Base-by-base conservation (phyloP, 1,140 invertebrate species). In the Pogonomyrmex californicus region DNA sequence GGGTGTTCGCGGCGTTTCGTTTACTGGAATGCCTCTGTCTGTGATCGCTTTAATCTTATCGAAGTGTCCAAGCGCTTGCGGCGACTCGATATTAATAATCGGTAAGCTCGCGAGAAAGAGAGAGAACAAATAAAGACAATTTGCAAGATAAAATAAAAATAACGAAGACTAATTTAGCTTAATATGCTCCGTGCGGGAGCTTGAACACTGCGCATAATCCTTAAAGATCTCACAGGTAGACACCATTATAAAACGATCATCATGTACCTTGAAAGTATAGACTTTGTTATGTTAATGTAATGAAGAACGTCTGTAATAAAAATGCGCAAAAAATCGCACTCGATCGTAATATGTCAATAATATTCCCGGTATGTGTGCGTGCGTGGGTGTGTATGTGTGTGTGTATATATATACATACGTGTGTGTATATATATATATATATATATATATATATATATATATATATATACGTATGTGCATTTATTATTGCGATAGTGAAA, bases 261-360 rank as follows among this genome's bases (percentile, higher is more conserved):
- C 93, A 92, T 95, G 94, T 95, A 95, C 94, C 94, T 95, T 95
- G 93, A 95, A 95, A 95, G 93, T 95, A 95, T 95, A 95, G 93
- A 94, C 92, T 95, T 95, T 95, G 94, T 95, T 95, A 94, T 94
- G 93, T 95, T 95, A 94, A 94, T 88, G 91, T 94, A 94, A 94
- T 94, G 92, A 94, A 87, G 56, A 94, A 95, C 90, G 87, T 94
- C 94, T 94, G 94, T 94, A 95, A 94, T 94, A 94, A 94, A 94
- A 94, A 92, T 88, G 88, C 82, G 87, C 86, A 87, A 92, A 92
- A 83, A 94, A 92, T 91, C 77, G 78, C 68, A 91, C 62, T 17
- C 54, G 62, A 41, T 33, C 23, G 47, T 54, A 82, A 88, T 23
- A 23, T 73, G 60, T 88, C 63, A 78, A 81, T 85, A 51, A 70